Evolutionary conservation across 2,113 vertebrate species (phyloP).

Genomic region (Anseranas semipalmata): DNA sequence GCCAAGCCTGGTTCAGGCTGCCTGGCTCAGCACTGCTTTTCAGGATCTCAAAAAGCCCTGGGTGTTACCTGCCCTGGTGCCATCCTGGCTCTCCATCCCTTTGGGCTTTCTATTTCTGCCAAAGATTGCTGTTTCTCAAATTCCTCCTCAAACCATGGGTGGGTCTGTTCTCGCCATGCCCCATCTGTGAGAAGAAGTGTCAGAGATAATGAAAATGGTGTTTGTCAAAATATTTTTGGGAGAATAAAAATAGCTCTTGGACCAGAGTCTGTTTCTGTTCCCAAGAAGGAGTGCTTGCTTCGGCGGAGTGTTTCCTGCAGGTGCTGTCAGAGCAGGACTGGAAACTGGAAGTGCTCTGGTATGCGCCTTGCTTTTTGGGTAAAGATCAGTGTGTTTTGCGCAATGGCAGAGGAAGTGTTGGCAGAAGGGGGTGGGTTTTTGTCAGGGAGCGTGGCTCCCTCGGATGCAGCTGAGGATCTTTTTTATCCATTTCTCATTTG

Average conservation of each 20-base stretch:
- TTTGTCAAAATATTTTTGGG: slow-evolving; percentile 9
- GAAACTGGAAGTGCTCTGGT: neutral
- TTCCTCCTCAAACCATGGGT: neutral
- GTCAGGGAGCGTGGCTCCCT: neutral
- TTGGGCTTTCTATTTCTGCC: neutral
- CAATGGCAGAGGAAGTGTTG: neutral
- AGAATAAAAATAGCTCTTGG: slow-evolving; percentile 20
- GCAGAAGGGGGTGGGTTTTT: neutral
- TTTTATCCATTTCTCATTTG: neutral
- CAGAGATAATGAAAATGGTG: neutral
- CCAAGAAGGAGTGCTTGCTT: neutral
- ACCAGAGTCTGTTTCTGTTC: neutral
- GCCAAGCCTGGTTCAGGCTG: neutral
- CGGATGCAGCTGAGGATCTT: neutral
- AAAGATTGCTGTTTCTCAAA: neutral
- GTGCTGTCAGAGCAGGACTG: neutral
- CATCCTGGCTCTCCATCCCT: neutral
- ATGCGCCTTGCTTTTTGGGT: neutral
- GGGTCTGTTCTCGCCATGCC: neutral
- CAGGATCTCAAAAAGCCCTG: neutral
- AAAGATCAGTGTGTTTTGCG: neutral
- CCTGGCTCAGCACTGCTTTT: neutral
- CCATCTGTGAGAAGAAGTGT: neutral
- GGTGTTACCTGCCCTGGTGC: neutral
- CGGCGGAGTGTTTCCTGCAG: neutral